Base-by-base conservation (phyloP, 2,888 invertebrate genomes). In the Acanthococcus lagerstroemiae region DNA sequence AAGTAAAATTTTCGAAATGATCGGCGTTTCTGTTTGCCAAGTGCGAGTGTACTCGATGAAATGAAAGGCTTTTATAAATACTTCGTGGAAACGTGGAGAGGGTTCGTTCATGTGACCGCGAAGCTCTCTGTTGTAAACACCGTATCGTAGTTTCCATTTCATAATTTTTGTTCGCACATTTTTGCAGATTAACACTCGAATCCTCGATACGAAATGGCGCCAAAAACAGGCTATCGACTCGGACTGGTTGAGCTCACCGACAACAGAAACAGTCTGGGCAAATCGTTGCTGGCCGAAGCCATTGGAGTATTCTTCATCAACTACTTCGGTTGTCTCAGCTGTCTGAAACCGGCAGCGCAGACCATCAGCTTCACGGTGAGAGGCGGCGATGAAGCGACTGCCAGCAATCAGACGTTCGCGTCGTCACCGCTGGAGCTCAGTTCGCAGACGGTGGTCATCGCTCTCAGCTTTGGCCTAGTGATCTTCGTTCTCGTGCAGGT, bases 291-390 rank as follows among this genome's bases (percentile, higher is more conserved):
- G 7, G 94, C 90, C 0, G 95, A 95, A 76, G 90, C 92, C 72
- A 75, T 95, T 9, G 95, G 93, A 27, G 93, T 88, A 69, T 77
- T 92, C 69, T 80, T 95, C 58, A 80, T 95, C 72, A 93, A 93
- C 74, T 85, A 94, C 76, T 88, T 95, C 72, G 94, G 91, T 3
- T 93, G 93, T 75, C 91, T 90, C 4, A 83, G 91, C 9, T 84
- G 85, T 72, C 79, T 86, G 66, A 81, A 81, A 72, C 67, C 73
- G 56, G 68, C 69, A 50, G 76, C 76, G 3, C 77, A 80, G 71
- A 27, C 57, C 5, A 52, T 69, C 54, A 60, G 19, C 27, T 48
- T 60, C 26, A 60, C 27, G 2, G 46, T 60, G n/a, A 26, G 3
- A 7, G 60, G 60, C 15, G n/a, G 1, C 3, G 27, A 25, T 12